phyloP scores from a whole-genome alignment of 2,113 vertebrate genomes.

The Todiramphus saurophagus region DNA sequence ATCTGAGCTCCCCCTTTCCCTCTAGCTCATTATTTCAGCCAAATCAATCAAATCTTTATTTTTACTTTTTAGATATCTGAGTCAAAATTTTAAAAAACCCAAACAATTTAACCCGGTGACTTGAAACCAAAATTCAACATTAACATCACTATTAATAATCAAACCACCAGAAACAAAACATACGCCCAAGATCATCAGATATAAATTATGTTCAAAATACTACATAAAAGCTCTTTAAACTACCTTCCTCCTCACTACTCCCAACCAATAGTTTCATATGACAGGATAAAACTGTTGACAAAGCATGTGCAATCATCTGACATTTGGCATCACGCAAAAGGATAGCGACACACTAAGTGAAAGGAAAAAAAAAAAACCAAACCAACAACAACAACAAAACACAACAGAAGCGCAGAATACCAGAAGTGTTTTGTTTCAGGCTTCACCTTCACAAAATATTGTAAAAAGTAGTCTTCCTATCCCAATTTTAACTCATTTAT shows the following conservation, averaged over 20 bases:
- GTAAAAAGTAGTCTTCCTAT: neutral
- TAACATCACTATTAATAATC: neutral
- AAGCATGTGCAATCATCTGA: neutral
- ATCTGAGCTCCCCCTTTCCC: rapidly evolving
- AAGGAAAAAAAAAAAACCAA: neutral
- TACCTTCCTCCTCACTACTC: neutral
- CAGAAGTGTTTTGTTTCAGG: neutral
- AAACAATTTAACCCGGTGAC: neutral
- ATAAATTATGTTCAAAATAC: neutral
- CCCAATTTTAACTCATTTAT: neutral
- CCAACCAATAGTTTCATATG: neutral
- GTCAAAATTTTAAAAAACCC: neutral
- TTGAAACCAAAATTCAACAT: neutral
- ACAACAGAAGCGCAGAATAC: neutral
- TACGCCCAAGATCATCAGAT: neutral
- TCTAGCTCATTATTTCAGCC: neutral
- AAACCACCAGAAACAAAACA: neutral
- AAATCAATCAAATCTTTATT: neutral
- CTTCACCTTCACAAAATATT: neutral
- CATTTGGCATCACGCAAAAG: neutral
- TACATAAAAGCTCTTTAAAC: neutral
- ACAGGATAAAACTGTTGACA: neutral
- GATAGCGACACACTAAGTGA: neutral
- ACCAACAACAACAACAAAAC: no score
- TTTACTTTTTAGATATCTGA: neutral